Evolutionary conservation across 2,888 invertebrate genomes (phyloP), one percentile per base, ranked within the genome.

Genomic region (Drosophila lutescens): DNA sequence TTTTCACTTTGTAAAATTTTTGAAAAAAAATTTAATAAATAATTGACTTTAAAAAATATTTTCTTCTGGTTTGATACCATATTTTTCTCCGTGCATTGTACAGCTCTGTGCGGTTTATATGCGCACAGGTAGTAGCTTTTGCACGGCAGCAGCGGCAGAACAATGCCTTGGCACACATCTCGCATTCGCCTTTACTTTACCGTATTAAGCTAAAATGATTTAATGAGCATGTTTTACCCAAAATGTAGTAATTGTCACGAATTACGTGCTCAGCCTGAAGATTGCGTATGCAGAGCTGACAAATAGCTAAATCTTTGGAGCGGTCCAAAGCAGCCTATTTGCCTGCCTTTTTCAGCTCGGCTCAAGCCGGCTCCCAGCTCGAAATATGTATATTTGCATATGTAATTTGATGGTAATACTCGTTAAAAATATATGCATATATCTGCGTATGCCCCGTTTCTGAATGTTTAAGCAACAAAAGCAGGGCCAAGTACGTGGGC

Each of bases 241-340:
- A 86, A 88, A 86, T 88, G 86, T 86, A 79, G 88, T 86, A 86
- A 86, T 86, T 86, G 88, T 88, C 88, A 86, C 85, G 88, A 79
- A 86, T 88, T 86, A 86, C 84, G 79, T 86, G 84, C 85, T 88
- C 74, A 88, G 79, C 70, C 77, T 80, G 72, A 76, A 83, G 80
- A 86, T 85, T 82, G 71, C 70, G 50, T 67, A 76, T 72, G 61
- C 76, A 74, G 44, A 70, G 57, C 69, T 70, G 84, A 86, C 86
- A 82, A 82, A 82, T 86, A 82, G 76, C 86, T 86, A 82, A 86
- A 86, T 82, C 82, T 83, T 79, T 83, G 57, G 73, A 30, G 40
- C 72, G 32, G 50, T 44, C 47, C 40, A 13, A 7, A 23, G 38
- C 34, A 38, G 54, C 50, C 56, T 59, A 60, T 38, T 63, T 40